Percentiles rank a stretch among this genome's conserved stretches.
Evolutionary conservation across 2,888 invertebrate species (phyloP).

Genomic region (Euclidia mi): DNA sequence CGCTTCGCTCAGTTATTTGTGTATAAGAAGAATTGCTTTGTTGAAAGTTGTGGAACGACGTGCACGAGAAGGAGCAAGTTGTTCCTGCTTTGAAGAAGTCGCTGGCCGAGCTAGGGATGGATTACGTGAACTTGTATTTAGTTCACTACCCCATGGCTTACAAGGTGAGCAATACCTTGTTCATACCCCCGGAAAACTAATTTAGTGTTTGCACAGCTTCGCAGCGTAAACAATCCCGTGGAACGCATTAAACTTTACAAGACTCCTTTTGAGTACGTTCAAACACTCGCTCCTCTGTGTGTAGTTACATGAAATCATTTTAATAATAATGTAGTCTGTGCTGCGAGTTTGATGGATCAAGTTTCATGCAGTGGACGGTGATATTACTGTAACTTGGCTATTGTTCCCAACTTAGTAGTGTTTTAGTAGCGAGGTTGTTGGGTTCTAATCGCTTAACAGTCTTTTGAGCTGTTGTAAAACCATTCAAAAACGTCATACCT

Average conservation of each 20-base stretch:
- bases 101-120: constrained; percentile 91
- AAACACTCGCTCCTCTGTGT: constrained; percentile 42
- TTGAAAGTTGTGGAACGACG: constrained; percentile 81
- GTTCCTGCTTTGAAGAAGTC: constrained; percentile 91
- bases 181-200: constrained; percentile 49
- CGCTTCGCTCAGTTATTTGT: constrained; percentile 37
- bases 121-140: constrained; percentile 95
- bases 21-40: constrained; percentile 54
- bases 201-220: constrained; percentile 48
- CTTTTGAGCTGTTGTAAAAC: not conserved
- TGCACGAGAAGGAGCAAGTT: constrained; percentile 92
- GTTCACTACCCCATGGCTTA: constrained; percentile 95
- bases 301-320: constrained; percentile 46
- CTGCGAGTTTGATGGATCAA: constrained; percentile 22
- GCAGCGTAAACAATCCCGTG: constrained; percentile 51
- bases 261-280: constrained; percentile 50
- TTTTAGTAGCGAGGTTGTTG: too few species aligned
- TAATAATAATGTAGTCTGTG: constrained; percentile 24
- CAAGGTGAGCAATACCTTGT: constrained; percentile 66
- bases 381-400: too few species aligned
- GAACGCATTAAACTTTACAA: constrained; percentile 58
- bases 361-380: constrained; percentile 14
- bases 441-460: not conserved
- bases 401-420: too few species aligned
- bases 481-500: not conserved